Evolutionary conservation across 2,113 vertebrate genomes (phyloP), one percentile per base, ranked within the genome.

Genomic region (Rhynchomys soricoides): DNA sequence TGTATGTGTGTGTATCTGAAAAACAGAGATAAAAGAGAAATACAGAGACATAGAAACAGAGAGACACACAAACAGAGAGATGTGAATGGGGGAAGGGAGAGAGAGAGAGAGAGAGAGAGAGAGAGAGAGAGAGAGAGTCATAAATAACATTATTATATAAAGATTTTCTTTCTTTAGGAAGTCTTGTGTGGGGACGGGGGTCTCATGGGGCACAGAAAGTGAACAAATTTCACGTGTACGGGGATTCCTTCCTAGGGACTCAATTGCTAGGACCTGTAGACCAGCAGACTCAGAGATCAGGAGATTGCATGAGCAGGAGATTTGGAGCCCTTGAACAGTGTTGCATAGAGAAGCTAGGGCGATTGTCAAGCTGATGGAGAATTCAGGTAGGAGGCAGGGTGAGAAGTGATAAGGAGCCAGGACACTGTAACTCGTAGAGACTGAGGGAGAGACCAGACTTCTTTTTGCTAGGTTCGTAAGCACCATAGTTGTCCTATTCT

Each of bases 101-200:
- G n/a, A 52, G 50, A 52, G 50, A 64, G 21, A 64, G 21, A 40
- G 19, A 40, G 17, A 40, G 3, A 74, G 40, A 74, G 1, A 74
- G 9, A 73, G 37, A 40, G 8, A 43, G 13, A 31, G 5, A 29
- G 5, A 52, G 31, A 21, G 10, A 31, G 29, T 66, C 12, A 66
- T n/a, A n/a, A n/a, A n/a, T n/a, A n/a, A n/a, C n/a, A 12, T 40
- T 82, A 2, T 59, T 82, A 59, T 59, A 26, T 16, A 59, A 22
- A 13, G 37, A 40, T 43, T 83, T 83, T 6, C 55, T 19, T 26
- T 43, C 55, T 19, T 26, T 43, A 29, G 24, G 13, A 17, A 83
- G 13, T 43, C 29, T 66, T 13, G 31, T 68, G 12, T 40, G 6
- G 55, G 22, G 0, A 13, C 0, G 8, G n/a, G 3, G 3, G 7